These are phyloP conservation scores for Cichlasoma orientale DNA, from an alignment of 2,797 vertebrate genomes.

Conservation along the genomic window DNA sequence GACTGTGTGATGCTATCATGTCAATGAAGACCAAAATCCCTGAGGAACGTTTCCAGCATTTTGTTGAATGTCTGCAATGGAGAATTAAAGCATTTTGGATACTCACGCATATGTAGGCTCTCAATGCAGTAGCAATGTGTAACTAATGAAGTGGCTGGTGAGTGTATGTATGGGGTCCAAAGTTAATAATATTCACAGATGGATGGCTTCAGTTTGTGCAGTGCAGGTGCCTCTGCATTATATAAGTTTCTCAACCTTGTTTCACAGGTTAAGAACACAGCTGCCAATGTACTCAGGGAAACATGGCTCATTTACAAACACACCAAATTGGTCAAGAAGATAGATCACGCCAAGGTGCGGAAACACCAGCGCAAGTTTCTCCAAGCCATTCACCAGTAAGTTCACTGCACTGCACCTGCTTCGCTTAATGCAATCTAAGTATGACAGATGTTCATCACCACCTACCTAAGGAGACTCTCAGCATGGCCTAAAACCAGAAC, in stretches of 20 bases:
- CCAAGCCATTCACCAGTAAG: conserved; percentile 99
- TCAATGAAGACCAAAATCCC: background rate
- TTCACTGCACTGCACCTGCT: conserved; percentile 35
- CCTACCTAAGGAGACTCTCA: conserved; percentile 10
- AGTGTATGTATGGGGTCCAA: background rate
- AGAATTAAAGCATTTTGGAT: background rate
- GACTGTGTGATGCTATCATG: background rate
- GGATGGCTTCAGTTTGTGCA: background rate
- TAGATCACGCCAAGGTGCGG: conserved; percentile 94
- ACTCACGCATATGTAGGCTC: background rate
- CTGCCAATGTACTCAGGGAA: conserved; percentile 98
- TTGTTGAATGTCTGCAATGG: no score
- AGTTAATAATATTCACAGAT: background rate
- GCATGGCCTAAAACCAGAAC: conserved; percentile 5
- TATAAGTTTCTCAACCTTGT: background rate
- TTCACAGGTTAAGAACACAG: conserved; percentile 90
- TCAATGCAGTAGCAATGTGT: background rate
- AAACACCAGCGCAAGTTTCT: conserved; percentile 99
- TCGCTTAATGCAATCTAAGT: background rate
- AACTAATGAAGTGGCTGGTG: background rate
- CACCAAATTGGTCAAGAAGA: conserved; percentile 95
- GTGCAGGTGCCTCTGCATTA: background rate
- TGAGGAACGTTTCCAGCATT: no score
- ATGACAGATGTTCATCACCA: background rate
- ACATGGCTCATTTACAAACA: conserved; percentile 97